phyloP scores from a whole-genome alignment of 2,888 invertebrate species.

The Meiosimyza platycephala region DNA sequence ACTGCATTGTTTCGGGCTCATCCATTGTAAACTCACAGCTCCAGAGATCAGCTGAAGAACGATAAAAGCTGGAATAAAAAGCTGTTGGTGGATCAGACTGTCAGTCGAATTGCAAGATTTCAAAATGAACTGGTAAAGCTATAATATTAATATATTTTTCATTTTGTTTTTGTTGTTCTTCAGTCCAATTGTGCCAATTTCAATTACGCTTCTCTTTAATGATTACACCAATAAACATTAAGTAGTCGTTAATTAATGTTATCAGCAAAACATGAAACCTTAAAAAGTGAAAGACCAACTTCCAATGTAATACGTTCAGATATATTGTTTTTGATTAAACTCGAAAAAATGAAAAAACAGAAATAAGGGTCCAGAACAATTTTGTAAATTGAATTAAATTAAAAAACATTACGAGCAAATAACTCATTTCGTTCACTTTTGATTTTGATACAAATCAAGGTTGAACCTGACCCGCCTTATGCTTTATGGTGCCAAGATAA shows the following conservation, averaged over 20 bases:
- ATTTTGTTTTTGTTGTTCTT: too few species aligned
- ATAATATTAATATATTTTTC: too few species aligned
- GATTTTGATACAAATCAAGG: constrained; percentile 16
- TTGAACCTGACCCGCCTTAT: background rate
- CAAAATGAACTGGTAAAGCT: too few species aligned
- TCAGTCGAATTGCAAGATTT: too few species aligned
- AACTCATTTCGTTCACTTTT: constrained; percentile 29
- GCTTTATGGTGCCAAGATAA: too few species aligned
- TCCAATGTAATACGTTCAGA: constrained; percentile 13
- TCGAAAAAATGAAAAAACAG: background rate
- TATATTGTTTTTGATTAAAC: background rate
- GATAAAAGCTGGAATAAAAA: too few species aligned
- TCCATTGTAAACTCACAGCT: too few species aligned
- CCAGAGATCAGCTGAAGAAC: too few species aligned
- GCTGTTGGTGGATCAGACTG: too few species aligned
- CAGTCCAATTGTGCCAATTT: too few species aligned
- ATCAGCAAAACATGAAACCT: constrained; percentile 4
- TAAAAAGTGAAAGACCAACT: background rate
- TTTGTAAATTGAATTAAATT: constrained; percentile 31
- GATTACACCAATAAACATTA: constrained; percentile 6
- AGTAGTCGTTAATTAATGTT: background rate
- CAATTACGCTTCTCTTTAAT: background rate
- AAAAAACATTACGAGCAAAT: constrained; percentile 36
- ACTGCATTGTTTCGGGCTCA: too few species aligned
- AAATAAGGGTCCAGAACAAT: background rate